A percentile compares a stretch with the other conserved stretches of the same genome.
phyloP scores from a whole-genome alignment of 2,113 vertebrate species.

The Scophthalmus maximus region DNA sequence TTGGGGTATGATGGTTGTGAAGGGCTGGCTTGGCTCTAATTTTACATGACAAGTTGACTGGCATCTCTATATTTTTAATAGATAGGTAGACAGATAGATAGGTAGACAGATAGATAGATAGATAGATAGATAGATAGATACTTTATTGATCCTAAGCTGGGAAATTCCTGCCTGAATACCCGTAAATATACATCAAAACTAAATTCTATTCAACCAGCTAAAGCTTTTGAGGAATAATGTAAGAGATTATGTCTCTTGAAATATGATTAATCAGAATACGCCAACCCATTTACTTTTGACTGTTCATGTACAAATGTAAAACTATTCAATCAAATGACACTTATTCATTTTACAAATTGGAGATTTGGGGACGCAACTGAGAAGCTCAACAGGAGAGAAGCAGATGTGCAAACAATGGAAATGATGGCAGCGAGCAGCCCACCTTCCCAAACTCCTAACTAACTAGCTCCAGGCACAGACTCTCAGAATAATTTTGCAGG shows the following conservation, averaged over 20 bases:
- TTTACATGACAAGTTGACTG: slow-evolving; percentile 17
- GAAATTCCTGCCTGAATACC: no score
- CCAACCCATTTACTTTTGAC: neutral
- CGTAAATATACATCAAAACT: no score
- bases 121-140: no score
- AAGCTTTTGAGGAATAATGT: no score
- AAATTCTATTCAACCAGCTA: no score
- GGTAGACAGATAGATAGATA: no score
- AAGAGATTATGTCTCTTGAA: no score
- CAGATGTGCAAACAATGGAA: slow-evolving; percentile 47
- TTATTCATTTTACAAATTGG: neutral
- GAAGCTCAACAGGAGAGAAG: slow-evolving; percentile 24
- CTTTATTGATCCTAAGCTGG: no score
- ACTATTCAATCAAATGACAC: neutral
- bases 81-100: no score
- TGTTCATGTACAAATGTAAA: neutral
- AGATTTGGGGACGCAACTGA: neutral
- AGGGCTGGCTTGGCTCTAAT: neutral
- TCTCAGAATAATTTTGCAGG: slow-evolving; percentile 50
- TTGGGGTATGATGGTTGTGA: neutral
- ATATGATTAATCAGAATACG: neutral
- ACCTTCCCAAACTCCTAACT: slow-evolving; percentile 45
- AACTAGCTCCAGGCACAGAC: slow-evolving; percentile 54
- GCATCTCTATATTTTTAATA: neutral
- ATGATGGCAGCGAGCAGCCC: slow-evolving; percentile 24